Evolutionary conservation across 1,140 invertebrate species (phyloP), one percentile per base, ranked within the genome.

Genomic region (Zaprionus gabonicus): DNA sequence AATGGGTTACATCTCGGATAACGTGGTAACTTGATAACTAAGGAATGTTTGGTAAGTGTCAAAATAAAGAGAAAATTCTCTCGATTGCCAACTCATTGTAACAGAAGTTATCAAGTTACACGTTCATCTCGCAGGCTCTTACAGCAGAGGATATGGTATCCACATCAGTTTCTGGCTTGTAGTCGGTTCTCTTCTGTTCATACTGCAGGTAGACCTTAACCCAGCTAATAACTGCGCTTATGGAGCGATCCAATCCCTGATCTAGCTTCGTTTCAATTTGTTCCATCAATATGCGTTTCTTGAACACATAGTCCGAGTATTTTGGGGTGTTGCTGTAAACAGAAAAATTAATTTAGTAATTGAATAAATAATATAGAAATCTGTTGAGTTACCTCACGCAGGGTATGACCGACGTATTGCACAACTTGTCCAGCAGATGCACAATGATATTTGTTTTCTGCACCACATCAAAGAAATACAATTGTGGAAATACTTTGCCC

Each of bases 171-270:
- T 99, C 99, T 0, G 98, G 98, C 91, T 97, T 99, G 83, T 99
- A 99, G 93, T 99, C 99, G 1, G 96, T 97, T 92, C 99, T 99
- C 92, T 98, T 98, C 93, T 99, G 99, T 92, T 99, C 98, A 4
- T 95, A 96, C 93, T 98, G 96, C 2, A 99, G 94, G 87, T 98
- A 96, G 56, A 97, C 94, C 93, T 97, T 97, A 0, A 99, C 96
- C 97, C 98, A 99, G 20, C 96, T 96, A 68, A 97, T 95, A 25
- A 99, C 96, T 0, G 98, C 97, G 70, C 96, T 96, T 34, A 99
- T 94, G 10, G 97, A 96, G 70, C 97, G 95, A 91, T 99, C 98
- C 25, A 99, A 92, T 0, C 98, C 98, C 17, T 94, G 95, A 87
- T 99, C 98, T 58, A 99, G 93, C 93, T 99, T 99, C 23, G 95